A percentile compares a stretch with the other conserved stretches of the same genome.
These are phyloP conservation scores for Hirundo rustica DNA, from an alignment of 2,797 vertebrate species.

Conservation along the genomic window DNA sequence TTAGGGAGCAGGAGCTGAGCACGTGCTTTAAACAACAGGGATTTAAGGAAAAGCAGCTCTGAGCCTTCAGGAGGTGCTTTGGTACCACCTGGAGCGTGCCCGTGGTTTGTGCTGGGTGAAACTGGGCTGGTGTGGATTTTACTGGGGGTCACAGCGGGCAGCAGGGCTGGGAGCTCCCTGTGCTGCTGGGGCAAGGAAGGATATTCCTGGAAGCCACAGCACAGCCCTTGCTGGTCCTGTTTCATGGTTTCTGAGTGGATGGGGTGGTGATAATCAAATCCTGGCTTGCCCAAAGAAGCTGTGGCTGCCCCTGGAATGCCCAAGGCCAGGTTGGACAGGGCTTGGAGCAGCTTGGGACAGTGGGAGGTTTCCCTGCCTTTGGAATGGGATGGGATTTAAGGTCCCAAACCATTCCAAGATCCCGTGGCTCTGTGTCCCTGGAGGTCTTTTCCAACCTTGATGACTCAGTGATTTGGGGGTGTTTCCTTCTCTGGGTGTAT, in stretches of 20 bases:
- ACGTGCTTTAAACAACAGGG: neutral
- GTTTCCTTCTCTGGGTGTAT: neutral
- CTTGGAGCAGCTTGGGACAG: neutral
- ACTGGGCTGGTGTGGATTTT: neutral
- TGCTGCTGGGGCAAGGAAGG: neutral
- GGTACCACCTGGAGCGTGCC: neutral
- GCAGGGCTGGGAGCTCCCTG: neutral
- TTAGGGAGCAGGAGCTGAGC: neutral
- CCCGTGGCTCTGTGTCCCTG: too few species aligned
- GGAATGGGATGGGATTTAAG: neutral
- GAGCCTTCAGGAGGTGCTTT: neutral
- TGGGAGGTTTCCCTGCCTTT: neutral
- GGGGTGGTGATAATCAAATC: neutral
- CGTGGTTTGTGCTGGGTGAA: neutral
- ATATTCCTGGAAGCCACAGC: neutral
- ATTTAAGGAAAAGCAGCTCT: neutral
- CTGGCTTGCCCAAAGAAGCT: neutral
- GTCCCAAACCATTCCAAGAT: neutral
- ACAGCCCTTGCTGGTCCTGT: neutral
- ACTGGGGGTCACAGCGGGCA: neutral
- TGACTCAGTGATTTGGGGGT: fast-evolving
- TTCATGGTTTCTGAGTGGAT: neutral
- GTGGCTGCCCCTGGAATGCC: neutral
- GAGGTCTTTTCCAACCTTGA: neutral
- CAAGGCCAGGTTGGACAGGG: neutral